Base-by-base conservation (phyloP, 2,888 invertebrate species). In the Eurytoma californica region DNA sequence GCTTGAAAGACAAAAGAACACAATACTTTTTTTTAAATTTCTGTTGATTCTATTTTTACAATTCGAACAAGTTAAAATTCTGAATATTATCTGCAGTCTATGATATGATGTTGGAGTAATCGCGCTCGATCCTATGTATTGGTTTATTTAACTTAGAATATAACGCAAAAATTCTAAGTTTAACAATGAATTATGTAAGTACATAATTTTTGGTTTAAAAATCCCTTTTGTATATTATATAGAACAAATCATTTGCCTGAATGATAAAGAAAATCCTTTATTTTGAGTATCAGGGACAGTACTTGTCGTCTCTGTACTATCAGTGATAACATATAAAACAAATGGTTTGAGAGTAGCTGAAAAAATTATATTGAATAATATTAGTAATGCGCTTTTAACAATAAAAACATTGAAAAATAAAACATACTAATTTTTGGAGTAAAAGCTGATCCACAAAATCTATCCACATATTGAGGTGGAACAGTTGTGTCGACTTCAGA, bases 361-460 rank as follows among this genome's bases (percentile, higher is more conserved):
- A 91, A 91, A 84, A 83, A 66, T 55, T 47, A 73, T 24, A 30
- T 18, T 70, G 24, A 30, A 55, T 51, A 58, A 47, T 47, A 53
- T 70, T 63, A 57, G n/a, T 67, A 55, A 70, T 30, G 63, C 5
- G 66, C 0, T 51, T 63, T 39, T 53, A 78, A 72, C 57, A 73
- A 69, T 69, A 77, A 89, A 39, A 69, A 53, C 70, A 24, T 55
- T 60, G 2, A 63, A 61, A 53, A 20, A 63, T 49, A 67, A 55
- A 80, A 91, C 93, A 92, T 90, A 93, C 95, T 92, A 61, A 92
- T 93, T 65, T 94, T 94, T 3, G 93, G 87, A 2, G 93, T 91
- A 84, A 96, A 93, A 3, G 94, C 94, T 79, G 94, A 91, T 0
- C 96, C 95, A 86, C 96, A 96, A 90, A 95, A 95, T 61, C 96